phyloP scores from a whole-genome alignment of 2,888 invertebrate genomes.

The Andrena trimmerana region DNA sequence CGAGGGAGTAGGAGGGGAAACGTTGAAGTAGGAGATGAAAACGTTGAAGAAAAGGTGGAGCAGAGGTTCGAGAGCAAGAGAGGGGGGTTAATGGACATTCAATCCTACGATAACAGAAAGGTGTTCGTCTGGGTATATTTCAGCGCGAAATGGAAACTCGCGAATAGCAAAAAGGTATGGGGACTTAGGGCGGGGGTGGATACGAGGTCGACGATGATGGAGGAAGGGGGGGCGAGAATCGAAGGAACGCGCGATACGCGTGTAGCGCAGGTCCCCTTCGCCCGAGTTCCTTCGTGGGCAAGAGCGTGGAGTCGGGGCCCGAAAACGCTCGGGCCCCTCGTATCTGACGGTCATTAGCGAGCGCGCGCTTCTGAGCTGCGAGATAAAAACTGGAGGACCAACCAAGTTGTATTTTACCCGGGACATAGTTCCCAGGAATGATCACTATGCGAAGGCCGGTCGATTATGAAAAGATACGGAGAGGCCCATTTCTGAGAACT shows the following conservation, averaged over 20 bases:
- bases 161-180: slow-evolving; percentile 38
- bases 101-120: slow-evolving; percentile 52
- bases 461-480: slow-evolving; percentile 79
- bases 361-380: slow-evolving; percentile 78
- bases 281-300: slow-evolving; percentile 33
- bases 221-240: slow-evolving; percentile 13
- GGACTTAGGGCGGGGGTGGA: slow-evolving; percentile 23
- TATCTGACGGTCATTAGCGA: slow-evolving; percentile 82
- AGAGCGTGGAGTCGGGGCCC: slow-evolving; percentile 43
- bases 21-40: too few relatives aligned
- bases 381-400: slow-evolving; percentile 81
- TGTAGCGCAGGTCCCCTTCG: slow-evolving; percentile 2
- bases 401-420: slow-evolving; percentile 76
- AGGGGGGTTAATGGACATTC: slow-evolving; percentile 60
- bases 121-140: slow-evolving; percentile 58
- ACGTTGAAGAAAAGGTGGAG: not conserved
- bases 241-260: slow-evolving; percentile 26
- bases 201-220: slow-evolving; percentile 38
- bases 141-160: slow-evolving; percentile 38
- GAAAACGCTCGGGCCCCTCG: slow-evolving; percentile 73
- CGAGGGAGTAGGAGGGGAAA: not conserved
- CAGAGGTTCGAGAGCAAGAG: not conserved
- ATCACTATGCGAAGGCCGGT: slow-evolving; percentile 83
- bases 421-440: slow-evolving; percentile 79
- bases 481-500: slow-evolving; percentile 60